Percentiles rank a stretch among this genome's conserved stretches.
Conservation (phyloP, 64 coral and sea anemone species). For the Actinia tenebrosa region DNA sequence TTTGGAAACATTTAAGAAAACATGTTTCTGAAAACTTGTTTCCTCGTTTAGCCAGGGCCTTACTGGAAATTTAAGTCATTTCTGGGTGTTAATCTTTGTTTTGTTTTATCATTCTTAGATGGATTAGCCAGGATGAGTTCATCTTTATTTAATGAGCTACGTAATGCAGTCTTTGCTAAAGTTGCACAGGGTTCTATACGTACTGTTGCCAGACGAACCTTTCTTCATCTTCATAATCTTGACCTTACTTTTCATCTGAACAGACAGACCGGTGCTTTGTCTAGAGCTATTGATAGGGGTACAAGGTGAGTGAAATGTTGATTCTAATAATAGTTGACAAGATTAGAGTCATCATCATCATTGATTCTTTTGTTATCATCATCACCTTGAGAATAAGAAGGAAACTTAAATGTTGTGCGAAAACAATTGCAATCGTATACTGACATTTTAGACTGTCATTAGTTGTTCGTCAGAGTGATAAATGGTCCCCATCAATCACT, state of each 20-base stretch:
- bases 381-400: too few relatives aligned
- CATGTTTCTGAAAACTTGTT: too few relatives aligned
- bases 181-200: constrained; percentile 93
- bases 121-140: constrained; percentile 86
- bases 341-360: background rate
- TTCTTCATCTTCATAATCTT: constrained; percentile 93
- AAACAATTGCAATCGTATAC: too few relatives aligned
- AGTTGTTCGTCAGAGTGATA: too few relatives aligned
- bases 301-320: constrained; percentile 56
- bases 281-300: constrained; percentile 97
- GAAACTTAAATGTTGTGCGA: too few relatives aligned
- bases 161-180: constrained; percentile 98
- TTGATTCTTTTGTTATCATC: too few relatives aligned
- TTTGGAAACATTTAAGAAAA: too few relatives aligned
- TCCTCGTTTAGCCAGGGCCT: too few relatives aligned
- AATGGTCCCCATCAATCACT: too few relatives aligned
- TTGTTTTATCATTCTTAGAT: constrained; percentile 47
- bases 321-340: background rate
- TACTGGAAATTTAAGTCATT: too few relatives aligned
- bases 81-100: too few relatives aligned
- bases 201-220: constrained; percentile 78
- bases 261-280: constrained; percentile 90
- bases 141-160: constrained; percentile 93
- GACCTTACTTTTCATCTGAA: constrained; percentile 90
- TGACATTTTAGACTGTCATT: too few relatives aligned